Percentiles rank a stretch among this genome's conserved stretches.
These are phyloP conservation scores for Dasypus novemcinctus DNA, from an alignment of 2,113 vertebrate genomes.

Conservation along the genomic window DNA sequence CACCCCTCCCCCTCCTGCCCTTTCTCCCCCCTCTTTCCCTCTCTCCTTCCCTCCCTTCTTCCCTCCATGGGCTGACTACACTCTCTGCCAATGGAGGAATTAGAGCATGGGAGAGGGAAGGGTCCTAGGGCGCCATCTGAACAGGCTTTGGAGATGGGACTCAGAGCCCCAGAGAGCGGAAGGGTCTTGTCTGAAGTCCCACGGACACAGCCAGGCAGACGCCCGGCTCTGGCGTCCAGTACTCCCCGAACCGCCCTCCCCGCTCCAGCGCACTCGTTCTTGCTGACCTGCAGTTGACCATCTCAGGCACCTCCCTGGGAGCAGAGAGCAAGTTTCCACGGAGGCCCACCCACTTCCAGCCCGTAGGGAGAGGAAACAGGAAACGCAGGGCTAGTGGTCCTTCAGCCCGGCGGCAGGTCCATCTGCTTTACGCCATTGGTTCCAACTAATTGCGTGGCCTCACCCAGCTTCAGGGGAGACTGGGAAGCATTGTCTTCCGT, in stretches of 20 bases:
- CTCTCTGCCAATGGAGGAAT: not conserved
- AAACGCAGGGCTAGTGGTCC: too few species aligned
- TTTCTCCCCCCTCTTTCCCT: not conserved
- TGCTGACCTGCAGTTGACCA: fast-evolving
- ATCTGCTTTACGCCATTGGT: too few species aligned
- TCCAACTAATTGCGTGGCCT: too few species aligned
- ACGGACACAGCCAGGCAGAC: not conserved
- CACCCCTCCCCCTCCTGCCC: too few species aligned
- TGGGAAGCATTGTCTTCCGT: too few species aligned
- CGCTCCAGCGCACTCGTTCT: too few species aligned
- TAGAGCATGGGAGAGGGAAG: not conserved
- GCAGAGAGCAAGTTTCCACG: not conserved
- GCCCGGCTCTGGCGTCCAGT: not conserved
- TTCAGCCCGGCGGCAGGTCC: too few species aligned
- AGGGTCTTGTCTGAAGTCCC: not conserved
- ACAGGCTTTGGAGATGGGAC: not conserved
- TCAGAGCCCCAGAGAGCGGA: not conserved
- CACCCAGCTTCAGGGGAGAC: too few species aligned
- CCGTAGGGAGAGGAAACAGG: too few species aligned
- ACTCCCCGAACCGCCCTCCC: too few species aligned
- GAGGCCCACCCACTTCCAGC: too few species aligned
- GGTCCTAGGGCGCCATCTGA: not conserved
- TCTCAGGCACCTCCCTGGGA: not conserved
- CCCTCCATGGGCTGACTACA: not conserved
- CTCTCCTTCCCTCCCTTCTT: too few species aligned